phyloP scores from a whole-genome alignment of 1,140 invertebrate species.

The Ostrea denselamellosa region DNA sequence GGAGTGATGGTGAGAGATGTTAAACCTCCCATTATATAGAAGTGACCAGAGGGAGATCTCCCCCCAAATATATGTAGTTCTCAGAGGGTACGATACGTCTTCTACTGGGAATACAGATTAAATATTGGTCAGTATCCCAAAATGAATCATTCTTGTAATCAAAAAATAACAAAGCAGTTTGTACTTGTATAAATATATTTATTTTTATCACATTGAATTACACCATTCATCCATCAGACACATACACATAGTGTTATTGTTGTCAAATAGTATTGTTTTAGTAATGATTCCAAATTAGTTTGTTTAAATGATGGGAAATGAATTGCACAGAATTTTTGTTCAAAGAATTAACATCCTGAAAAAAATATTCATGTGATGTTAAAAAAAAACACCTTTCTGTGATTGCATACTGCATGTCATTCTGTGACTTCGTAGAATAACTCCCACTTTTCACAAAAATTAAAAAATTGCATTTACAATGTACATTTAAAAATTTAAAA shows the following conservation, averaged over 20 bases:
- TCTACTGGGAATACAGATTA: no score
- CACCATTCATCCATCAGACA: conserved; percentile 20
- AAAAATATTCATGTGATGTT: background rate
- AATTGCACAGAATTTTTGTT: conserved; percentile 30
- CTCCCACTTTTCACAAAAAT: background rate
- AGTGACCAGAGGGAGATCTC: no score
- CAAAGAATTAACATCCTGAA: background rate
- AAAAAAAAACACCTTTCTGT: background rate
- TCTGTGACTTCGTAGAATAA: background rate
- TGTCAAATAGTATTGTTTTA: background rate
- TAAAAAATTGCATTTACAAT: background rate
- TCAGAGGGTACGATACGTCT: no score
- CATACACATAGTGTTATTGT: background rate
- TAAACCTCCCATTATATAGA: no score
- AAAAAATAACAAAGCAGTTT: background rate
- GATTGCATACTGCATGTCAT: conserved; percentile 8
- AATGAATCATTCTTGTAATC: no score
- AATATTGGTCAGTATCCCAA: no score
- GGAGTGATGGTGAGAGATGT: no score
- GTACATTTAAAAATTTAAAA: background rate
- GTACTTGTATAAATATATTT: conserved; percentile 40
- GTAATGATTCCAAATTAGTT: background rate
- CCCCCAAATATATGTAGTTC: no score
- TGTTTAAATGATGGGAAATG: background rate
- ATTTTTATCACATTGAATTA: conserved; percentile 35